Percentiles rank a stretch among this genome's conserved stretches.
Evolutionary conservation across 2,113 vertebrate species (phyloP).

Genomic region (Strix uralensis): DNA sequence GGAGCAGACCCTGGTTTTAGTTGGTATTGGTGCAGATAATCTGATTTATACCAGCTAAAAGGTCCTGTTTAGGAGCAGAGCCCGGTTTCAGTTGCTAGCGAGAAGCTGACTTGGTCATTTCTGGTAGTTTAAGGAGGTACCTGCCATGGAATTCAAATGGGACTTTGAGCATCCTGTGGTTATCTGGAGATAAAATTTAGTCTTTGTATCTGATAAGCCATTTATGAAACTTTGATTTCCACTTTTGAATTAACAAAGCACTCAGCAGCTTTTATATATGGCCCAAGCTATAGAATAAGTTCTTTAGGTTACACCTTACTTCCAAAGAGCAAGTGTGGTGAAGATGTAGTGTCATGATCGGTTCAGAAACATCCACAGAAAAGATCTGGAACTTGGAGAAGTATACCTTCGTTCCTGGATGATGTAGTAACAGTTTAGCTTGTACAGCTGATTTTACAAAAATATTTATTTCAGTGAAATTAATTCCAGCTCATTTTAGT

Average conservation of each 20-base stretch:
- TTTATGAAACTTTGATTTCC: neutral
- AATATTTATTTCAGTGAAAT: constrained; percentile 49
- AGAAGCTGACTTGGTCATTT: neutral
- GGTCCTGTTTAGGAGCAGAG: neutral
- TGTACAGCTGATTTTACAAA: constrained; percentile 13
- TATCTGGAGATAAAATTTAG: neutral
- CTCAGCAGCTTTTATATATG: neutral
- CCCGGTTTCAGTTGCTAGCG: neutral
- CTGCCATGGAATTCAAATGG: neutral
- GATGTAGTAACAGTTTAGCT: constrained; percentile 15
- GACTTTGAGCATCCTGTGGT: neutral
- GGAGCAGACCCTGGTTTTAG: neutral
- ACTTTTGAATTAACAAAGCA: neutral
- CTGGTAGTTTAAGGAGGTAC: neutral
- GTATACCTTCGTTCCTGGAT: constrained; percentile 10
- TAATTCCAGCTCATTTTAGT: constrained; percentile 24
- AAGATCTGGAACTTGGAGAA: neutral
- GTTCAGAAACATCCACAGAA: neutral
- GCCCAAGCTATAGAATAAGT: neutral
- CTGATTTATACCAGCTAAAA: neutral
- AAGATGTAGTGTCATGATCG: neutral
- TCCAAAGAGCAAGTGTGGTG: neutral
- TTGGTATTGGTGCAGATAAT: neutral
- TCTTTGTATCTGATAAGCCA: neutral
- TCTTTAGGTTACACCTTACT: neutral